phyloP scores from a whole-genome alignment of 2,888 invertebrate genomes.

The Galerucella pusilla region DNA sequence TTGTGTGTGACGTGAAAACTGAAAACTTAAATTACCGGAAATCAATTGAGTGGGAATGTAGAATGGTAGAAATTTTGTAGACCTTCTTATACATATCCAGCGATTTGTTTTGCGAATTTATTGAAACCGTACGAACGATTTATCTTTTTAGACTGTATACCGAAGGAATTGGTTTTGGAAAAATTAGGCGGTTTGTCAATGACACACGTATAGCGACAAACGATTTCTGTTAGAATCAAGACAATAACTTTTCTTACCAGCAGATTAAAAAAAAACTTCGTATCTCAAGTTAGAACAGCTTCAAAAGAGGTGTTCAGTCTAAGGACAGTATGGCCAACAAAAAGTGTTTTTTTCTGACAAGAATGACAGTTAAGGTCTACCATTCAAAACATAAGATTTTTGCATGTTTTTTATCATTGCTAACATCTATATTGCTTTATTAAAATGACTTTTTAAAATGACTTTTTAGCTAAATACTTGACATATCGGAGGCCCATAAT shows the following conservation, averaged over 20 bases:
- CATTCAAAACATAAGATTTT: too few relatives aligned
- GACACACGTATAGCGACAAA: constrained; percentile 5
- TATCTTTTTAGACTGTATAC: constrained; percentile 17
- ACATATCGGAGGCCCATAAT: too few relatives aligned
- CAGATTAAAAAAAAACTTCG: too few relatives aligned
- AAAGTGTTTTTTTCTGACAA: too few relatives aligned
- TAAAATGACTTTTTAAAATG: too few relatives aligned
- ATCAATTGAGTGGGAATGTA: constrained; percentile 37
- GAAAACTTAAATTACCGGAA: constrained; percentile 39
- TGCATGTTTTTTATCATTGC: too few relatives aligned
- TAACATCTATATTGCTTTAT: too few relatives aligned
- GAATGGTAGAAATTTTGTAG: constrained; percentile 29
- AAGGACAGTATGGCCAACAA: too few relatives aligned
- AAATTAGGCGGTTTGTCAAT: constrained; percentile 21
- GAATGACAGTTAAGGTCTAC: too few relatives aligned
- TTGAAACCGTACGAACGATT: constrained; percentile 30
- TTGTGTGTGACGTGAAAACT: constrained; percentile 38
- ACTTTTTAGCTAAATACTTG: too few relatives aligned
- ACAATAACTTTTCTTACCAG: background rate
- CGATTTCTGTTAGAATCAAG: background rate
- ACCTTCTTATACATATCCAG: constrained; percentile 34
- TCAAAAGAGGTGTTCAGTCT: too few relatives aligned
- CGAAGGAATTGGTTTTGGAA: constrained; percentile 20
- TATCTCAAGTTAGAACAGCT: too few relatives aligned
- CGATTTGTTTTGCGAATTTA: constrained; percentile 36